Evolutionary conservation across 2,113 vertebrate species (phyloP).

Genomic region (Geococcyx californianus): DNA sequence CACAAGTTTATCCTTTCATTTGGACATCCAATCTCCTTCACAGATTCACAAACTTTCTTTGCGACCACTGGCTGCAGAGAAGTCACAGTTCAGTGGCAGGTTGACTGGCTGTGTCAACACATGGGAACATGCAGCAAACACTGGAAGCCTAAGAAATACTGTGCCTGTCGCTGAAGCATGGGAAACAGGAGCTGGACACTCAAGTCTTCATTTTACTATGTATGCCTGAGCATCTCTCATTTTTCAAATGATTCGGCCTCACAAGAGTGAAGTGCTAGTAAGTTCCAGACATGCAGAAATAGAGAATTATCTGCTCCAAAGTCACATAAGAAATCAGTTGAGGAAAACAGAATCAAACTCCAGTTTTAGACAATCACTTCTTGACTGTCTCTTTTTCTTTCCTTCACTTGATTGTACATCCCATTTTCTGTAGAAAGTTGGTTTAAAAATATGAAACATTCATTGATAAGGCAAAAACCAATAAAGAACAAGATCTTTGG

Average conservation of each 20-base stretch:
- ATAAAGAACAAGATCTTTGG: not conserved
- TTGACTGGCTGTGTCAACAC: not conserved
- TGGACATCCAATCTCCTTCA: not conserved
- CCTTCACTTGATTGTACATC: not conserved
- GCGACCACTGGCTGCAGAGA: not conserved
- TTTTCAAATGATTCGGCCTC: not conserved
- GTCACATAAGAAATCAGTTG: not conserved
- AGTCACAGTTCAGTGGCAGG: not conserved
- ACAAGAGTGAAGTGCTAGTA: not conserved
- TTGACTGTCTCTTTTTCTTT: not conserved
- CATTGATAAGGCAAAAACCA: not conserved
- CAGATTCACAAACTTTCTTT: not conserved
- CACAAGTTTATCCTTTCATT: not conserved
- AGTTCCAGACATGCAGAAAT: not conserved
- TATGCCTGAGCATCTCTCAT: not conserved
- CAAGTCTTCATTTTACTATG: not conserved
- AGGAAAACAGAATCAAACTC: not conserved
- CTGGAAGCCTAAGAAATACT: not conserved
- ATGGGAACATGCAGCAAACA: not conserved
- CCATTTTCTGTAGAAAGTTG: not conserved
- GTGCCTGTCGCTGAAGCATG: not conserved
- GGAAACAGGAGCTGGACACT: not conserved
- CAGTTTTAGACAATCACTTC: not conserved
- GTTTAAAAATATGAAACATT: rapidly evolving
- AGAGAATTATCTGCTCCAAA: not conserved